These are phyloP conservation scores for Mythimna pallens DNA, from an alignment of 2,888 invertebrate species.

Conservation along the genomic window DNA sequence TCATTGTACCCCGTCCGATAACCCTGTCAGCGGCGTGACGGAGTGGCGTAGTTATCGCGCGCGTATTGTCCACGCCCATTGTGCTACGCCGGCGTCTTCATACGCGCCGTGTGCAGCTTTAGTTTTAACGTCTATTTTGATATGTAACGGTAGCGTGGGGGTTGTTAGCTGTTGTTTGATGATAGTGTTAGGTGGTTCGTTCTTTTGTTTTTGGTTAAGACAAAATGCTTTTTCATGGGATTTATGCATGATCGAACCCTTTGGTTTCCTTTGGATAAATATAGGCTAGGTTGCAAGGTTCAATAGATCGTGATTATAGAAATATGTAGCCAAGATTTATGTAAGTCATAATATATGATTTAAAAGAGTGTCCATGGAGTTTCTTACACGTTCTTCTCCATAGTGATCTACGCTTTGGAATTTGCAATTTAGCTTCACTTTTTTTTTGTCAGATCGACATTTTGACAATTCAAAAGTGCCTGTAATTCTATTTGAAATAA, in stretches of 20 bases:
- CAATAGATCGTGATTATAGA: no score
- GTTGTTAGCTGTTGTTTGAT: slow-evolving; percentile 25
- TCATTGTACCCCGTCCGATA: slow-evolving; percentile 81
- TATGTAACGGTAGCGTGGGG: slow-evolving; percentile 33
- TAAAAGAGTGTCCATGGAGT: no score
- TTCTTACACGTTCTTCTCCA: no score
- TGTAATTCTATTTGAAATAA: no score
- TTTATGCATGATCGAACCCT: background rate
- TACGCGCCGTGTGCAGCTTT: slow-evolving; percentile 71
- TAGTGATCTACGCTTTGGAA: no score
- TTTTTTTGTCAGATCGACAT: no score
- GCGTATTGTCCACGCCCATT: slow-evolving; percentile 83
- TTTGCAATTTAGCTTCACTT: no score
- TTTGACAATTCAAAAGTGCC: no score
- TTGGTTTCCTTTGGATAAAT: background rate
- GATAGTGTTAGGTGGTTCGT: background rate
- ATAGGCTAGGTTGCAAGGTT: background rate
- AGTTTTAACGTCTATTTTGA: slow-evolving; percentile 65
- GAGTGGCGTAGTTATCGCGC: slow-evolving; percentile 88
- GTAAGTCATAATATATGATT: no score
- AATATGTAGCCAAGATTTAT: no score
- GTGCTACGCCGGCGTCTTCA: slow-evolving; percentile 85
- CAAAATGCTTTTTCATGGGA: background rate
- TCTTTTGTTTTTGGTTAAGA: background rate
- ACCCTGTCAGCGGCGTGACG: slow-evolving; percentile 89